phyloP scores from a whole-genome alignment of 2,797 vertebrate genomes.

The Lagorchestes hirsutus region DNA sequence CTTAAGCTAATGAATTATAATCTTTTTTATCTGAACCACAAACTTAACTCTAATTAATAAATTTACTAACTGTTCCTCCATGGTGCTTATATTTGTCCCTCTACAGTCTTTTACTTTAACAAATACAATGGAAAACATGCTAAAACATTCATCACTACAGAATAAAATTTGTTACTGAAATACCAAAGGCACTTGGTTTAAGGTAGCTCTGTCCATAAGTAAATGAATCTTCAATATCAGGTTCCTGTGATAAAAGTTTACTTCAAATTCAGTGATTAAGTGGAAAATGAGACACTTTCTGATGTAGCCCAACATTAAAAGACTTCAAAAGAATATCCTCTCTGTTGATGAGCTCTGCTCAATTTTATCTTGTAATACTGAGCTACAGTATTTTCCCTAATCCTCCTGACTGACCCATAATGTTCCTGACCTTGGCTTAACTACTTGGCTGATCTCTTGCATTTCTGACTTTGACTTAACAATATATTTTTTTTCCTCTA shows the following conservation, averaged over 20 bases:
- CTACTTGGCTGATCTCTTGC: neutral
- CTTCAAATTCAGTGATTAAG: conserved; percentile 30
- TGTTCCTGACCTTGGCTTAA: conserved; percentile 4
- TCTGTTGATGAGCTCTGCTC: neutral
- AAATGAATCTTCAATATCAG: neutral
- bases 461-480: conserved; percentile 23
- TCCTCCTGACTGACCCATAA: conserved; percentile 14
- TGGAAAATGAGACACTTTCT: neutral
- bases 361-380: neutral
- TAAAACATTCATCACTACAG: neutral
- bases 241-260: conserved; percentile 16
- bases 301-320: neutral
- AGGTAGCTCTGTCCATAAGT: neutral
- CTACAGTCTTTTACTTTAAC: neutral
- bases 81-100: neutral
- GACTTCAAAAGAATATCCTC: neutral
- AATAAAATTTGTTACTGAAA: conserved; percentile 29
- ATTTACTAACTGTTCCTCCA: conserved; percentile 30
- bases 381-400: neutral
- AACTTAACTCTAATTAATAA: conserved; percentile 5
- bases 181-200: neutral
- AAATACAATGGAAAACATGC: conserved; percentile 37
- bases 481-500: neutral
- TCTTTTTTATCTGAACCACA: conserved; percentile 14
- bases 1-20: neutral